phyloP scores from a whole-genome alignment of 2,888 invertebrate genomes.

The Pyrochroa serraticornis region DNA sequence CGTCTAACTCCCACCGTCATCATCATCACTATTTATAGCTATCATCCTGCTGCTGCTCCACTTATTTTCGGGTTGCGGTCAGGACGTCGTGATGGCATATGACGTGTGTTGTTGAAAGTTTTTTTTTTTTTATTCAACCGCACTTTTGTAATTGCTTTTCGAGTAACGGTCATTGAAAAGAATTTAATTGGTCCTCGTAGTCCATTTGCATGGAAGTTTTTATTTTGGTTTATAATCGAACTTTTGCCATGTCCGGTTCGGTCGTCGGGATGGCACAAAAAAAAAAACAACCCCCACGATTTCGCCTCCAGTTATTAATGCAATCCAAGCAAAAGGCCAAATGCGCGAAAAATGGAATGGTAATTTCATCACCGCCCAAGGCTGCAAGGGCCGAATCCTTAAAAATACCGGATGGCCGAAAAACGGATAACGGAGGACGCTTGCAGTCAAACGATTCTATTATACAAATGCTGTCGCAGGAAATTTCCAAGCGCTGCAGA shows the following conservation, averaged over 20 bases:
- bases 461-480: too few species aligned
- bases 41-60: slow-evolving; percentile 4
- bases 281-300: slow-evolving; percentile 5
- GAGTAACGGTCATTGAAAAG: slow-evolving; percentile 7
- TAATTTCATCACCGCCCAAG: slow-evolving; percentile 17
- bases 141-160: slow-evolving; percentile 13
- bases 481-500: too few species aligned
- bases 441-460: too few species aligned
- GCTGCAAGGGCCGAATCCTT: background rate
- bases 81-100: slow-evolving; percentile 6
- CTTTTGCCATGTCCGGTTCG: slow-evolving; percentile 6
- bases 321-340: slow-evolving; percentile 7
- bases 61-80: slow-evolving; percentile 9
- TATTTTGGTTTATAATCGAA: slow-evolving; percentile 15
- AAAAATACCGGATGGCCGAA: background rate
- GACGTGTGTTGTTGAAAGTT: slow-evolving; percentile 4
- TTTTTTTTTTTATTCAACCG: background rate
- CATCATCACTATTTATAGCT: background rate
- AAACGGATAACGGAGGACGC: too few species aligned
- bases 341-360: slow-evolving; percentile 12
- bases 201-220: slow-evolving; percentile 14
- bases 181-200: slow-evolving; percentile 18
- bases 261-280: background rate
- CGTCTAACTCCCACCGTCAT: too few species aligned
- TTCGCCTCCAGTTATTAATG: slow-evolving; percentile 6